Base-by-base conservation (phyloP, 2,888 invertebrate genomes). In the Ernsta delagoae region DNA sequence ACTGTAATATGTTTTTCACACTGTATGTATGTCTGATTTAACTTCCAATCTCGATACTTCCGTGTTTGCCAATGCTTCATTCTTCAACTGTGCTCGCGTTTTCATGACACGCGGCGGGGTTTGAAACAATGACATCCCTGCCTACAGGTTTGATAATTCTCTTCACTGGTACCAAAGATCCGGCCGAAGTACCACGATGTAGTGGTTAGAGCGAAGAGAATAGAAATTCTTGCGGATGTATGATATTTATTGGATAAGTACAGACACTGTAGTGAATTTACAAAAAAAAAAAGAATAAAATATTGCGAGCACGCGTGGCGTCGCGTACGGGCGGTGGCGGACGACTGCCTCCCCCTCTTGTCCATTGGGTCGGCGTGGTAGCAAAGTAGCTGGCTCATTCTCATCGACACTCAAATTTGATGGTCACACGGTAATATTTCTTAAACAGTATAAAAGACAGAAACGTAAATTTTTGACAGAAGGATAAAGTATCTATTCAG, bases 161-260 rank as follows among this genome's bases (percentile, higher is more conserved):
- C 12, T 57, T 39, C 57, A 12, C 57, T 9, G 54, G 7, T 4
- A 4, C 3, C 24, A 16, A 50, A 11, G 61, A 61, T 61, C 48
- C 61, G 61, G 61, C 61, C 61, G 61, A 61, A 61, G 61, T 5
- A 50, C 61, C 61, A 61, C 61, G 2, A n/a, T 61, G 61, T 61
- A 43, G n/a, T 5, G 43, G 48, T 48, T 48, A 24, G 48, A 34
- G 61, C 48, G 56, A 11, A 36, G 16, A 31, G n/a, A n/a, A 54
- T 12, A n/a, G 4, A 45, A 45, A n/a, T 9, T 9, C 6, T 4
- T 45, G 9, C 45, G 45, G 45, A 45, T n/a, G 1, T 4, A 50
- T 50, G 1, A 4, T 24, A 12, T 50, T 50, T 50, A 50, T 12
- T 50, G 5, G 48, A 6, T n/a, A 50, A n/a, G 5, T 24, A 50